Conservation (phyloP, 2,888 invertebrate species). For the Callimorpha dominula region DNA sequence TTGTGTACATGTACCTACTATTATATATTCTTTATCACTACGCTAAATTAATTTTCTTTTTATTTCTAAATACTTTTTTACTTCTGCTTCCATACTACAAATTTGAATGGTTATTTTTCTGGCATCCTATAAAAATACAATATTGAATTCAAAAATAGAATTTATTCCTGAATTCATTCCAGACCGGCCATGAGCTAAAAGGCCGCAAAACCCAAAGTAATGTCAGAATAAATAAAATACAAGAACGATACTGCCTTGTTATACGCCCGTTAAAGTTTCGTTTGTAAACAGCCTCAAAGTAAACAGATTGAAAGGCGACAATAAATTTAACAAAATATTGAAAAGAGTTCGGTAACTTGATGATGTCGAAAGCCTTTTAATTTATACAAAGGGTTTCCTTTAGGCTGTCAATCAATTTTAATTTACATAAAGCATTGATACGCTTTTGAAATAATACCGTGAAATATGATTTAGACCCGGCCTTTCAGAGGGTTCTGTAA, state of each 20-base stretch:
- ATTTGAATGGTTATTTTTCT: no score
- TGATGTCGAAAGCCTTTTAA: not conserved
- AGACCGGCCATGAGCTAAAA: not conserved
- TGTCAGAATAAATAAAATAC: not conserved
- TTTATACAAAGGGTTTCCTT: not conserved
- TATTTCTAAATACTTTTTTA: no score
- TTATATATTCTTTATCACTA: no score
- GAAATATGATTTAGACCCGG: not conserved
- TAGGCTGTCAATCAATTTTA: not conserved
- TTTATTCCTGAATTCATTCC: not conserved
- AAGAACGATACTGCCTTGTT: no score
- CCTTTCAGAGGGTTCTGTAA: not conserved
- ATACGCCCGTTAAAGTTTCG: not conserved
- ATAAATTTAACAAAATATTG: constrained; percentile 7
- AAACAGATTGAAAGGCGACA: constrained; percentile 2
- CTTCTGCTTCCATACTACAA: no score
- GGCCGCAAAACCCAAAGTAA: not conserved
- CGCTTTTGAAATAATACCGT: not conserved
- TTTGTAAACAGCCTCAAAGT: not conserved
- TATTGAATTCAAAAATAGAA: not conserved
- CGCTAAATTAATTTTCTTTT: no score
- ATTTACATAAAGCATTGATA: not conserved
- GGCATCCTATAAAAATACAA: not conserved
- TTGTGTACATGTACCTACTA: no score
- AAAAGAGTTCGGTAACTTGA: not conserved